These are phyloP conservation scores for Hermatobates lingyangjiaoensis DNA, from an alignment of 1,140 invertebrate species.

Conservation along the genomic window DNA sequence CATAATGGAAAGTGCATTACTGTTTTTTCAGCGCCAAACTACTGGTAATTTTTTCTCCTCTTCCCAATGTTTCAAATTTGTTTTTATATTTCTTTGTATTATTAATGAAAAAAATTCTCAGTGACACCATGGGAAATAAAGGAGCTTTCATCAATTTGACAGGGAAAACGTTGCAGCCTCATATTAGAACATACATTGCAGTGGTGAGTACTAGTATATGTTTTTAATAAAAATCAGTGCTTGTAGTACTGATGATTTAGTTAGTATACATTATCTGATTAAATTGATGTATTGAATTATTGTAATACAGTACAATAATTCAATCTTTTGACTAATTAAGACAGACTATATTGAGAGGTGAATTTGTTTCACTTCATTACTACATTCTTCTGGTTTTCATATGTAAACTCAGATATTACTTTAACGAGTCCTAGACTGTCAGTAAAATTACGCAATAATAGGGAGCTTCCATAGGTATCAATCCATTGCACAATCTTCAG, in stretches of 20 bases:
- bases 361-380: not conserved
- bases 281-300: not conserved
- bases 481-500: too few relatives aligned
- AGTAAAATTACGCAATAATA: too few relatives aligned
- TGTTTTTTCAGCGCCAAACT: conserved; percentile 96
- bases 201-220: conserved; percentile 46
- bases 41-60: conserved; percentile 52
- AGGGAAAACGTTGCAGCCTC: conserved; percentile 75
- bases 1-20: conserved; percentile 91
- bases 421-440: too few relatives aligned
- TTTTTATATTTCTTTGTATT: conserved; percentile 11
- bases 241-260: not conserved
- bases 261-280: not conserved
- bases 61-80: not conserved
- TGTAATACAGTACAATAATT: not conserved
- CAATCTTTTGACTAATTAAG: not conserved
- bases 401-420: too few relatives aligned
- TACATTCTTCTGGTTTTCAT: conserved; percentile 3
- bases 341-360: not conserved
- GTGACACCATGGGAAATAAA: conserved; percentile 96
- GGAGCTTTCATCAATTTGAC: conserved; percentile 92
- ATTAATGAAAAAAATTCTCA: conserved; percentile 29
- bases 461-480: too few relatives aligned
- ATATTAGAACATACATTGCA: conserved; percentile 79
- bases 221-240: conserved; percentile 3